Conservation (phyloP, 2,113 vertebrate genomes). For the Phocoena sinus region DNA sequence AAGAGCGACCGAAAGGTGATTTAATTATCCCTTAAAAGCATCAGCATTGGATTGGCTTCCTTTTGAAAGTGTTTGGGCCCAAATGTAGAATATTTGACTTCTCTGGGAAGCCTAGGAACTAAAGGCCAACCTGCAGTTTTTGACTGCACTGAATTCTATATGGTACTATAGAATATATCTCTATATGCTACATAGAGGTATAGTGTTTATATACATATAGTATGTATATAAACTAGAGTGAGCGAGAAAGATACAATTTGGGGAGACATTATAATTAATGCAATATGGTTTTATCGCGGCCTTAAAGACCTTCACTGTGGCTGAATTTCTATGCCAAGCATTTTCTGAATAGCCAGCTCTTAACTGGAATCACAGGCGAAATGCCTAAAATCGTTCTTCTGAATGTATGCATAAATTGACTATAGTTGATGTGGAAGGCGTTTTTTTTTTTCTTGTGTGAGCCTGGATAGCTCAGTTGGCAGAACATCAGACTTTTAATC, state of each 20-base stretch:
- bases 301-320: background rate
- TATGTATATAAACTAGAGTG: background rate
- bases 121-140: background rate
- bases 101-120: background rate
- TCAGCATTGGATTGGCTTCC: background rate
- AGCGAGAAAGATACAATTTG: background rate
- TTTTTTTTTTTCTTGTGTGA: rapidly evolving
- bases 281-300: background rate
- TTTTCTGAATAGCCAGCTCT: background rate
- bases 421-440: rapidly evolving
- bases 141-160: background rate
- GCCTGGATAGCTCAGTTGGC: slow-evolving; percentile 86
- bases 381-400: rapidly evolving
- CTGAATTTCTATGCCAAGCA: background rate
- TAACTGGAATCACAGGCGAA: background rate
- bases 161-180: background rate
- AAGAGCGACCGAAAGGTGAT: background rate
- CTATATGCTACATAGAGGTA: background rate
- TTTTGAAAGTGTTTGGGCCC: background rate
- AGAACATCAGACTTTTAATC: slow-evolving; percentile 91
- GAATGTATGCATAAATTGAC: background rate
- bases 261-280: background rate
- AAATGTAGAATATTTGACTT: background rate
- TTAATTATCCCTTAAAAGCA: background rate
- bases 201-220: background rate